phyloP scores from a whole-genome alignment of 2,797 vertebrate species.

The Gadopsis marmoratus region DNA sequence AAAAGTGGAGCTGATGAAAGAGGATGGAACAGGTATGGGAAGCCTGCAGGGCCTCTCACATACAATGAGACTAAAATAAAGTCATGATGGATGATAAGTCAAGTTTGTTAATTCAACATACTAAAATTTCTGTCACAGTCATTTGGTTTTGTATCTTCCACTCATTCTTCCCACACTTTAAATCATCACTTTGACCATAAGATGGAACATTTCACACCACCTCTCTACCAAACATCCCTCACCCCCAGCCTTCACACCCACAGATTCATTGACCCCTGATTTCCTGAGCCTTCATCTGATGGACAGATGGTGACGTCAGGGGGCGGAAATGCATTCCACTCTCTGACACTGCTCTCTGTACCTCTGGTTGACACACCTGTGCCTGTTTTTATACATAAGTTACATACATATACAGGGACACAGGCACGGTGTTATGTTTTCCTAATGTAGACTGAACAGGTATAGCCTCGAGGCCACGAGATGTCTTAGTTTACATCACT shows the following conservation, averaged over 20 bases:
- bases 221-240: neutral
- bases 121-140: neutral
- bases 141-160: neutral
- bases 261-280: neutral
- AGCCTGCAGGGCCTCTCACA: neutral
- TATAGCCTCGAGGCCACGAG: neutral
- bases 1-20: slow-evolving; percentile 23
- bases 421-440: slow-evolving; percentile 8
- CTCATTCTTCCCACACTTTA: neutral
- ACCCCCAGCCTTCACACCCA: neutral
- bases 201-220: neutral
- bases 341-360: neutral
- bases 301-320: neutral
- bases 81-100: neutral
- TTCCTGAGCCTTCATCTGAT: neutral
- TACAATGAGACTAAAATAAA: neutral
- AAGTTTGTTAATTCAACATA: neutral
- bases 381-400: neutral
- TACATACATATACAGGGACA: neutral
- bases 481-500: neutral
- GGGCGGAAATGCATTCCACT: neutral
- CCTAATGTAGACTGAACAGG: slow-evolving; percentile 3
- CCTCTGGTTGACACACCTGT: neutral
- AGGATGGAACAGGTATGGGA: neutral
- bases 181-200: neutral